A percentile compares a stretch with the other conserved stretches of the same genome.
Evolutionary conservation across 2,888 invertebrate genomes (phyloP).

Genomic region (Plusia festucae): DNA sequence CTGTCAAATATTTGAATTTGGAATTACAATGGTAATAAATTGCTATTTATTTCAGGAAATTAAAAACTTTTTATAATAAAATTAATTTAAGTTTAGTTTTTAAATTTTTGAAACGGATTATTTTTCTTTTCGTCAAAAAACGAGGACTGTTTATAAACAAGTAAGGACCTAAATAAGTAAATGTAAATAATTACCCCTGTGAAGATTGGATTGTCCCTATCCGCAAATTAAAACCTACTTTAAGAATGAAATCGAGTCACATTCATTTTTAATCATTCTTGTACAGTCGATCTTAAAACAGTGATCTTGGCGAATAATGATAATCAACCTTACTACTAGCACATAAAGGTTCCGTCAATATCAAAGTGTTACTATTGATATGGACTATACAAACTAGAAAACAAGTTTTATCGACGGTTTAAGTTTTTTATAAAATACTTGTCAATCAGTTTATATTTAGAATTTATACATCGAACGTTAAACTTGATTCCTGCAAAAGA

Average conservation of each 20-base stretch:
- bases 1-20: background rate
- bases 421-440: constrained; percentile 39
- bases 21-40: no score
- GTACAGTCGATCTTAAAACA: background rate
- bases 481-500: constrained; percentile 33
- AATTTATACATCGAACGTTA: constrained; percentile 33
- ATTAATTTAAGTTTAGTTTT: no score
- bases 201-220: background rate
- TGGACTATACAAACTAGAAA: constrained; percentile 9
- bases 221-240: background rate
- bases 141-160: no score
- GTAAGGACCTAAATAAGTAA: no score
- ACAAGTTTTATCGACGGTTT: constrained; percentile 38
- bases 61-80: no score
- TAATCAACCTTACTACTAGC: background rate
- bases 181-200: no score
- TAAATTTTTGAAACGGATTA: no score
- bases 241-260: background rate
- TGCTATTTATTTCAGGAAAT: no score
- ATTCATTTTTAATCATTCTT: background rate
- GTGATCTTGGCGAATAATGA: background rate
- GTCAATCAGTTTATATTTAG: constrained; percentile 45
- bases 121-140: no score
- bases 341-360: background rate
- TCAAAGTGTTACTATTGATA: background rate